phyloP scores from a whole-genome alignment of 1,140 invertebrate species.

The Manduca sexta region DNA sequence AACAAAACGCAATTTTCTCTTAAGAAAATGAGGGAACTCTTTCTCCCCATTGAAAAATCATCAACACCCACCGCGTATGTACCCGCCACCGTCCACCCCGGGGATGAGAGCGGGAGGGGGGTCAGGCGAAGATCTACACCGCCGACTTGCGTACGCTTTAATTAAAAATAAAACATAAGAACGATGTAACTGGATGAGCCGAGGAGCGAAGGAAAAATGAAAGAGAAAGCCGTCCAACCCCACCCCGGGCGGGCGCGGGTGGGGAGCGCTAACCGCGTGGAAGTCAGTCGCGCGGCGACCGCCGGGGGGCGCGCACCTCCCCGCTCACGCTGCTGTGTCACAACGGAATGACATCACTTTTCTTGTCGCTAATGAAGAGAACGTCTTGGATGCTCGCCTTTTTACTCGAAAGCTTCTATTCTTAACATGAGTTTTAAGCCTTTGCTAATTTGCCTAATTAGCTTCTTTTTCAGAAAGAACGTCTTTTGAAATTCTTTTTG shows the following conservation, averaged over 20 bases:
- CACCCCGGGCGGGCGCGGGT: conserved; percentile 24
- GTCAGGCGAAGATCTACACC: conserved; percentile 64
- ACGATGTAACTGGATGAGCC: conserved; percentile 73
- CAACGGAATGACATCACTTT: conserved; percentile 69
- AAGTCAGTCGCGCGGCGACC: conserved; percentile 60
- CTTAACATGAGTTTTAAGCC: conserved; percentile 21
- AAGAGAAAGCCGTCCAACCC: conserved; percentile 70
- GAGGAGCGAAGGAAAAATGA: conserved; percentile 72
- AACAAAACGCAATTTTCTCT: conserved; percentile 73
- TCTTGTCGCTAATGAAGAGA: conserved; percentile 71
- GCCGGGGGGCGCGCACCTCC: conserved; percentile 54
- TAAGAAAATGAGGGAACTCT: conserved; percentile 74
- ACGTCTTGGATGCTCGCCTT: conserved; percentile 55
- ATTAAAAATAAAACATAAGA: conserved; percentile 74
- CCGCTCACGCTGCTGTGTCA: conserved; percentile 54
- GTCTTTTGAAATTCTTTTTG: neutral
- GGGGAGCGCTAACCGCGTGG: conserved; percentile 43
- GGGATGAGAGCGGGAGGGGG: too few species aligned
- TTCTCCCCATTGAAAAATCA: conserved; percentile 74
- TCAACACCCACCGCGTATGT: conserved; percentile 71
- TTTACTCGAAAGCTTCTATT: conserved; percentile 29
- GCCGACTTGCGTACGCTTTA: conserved; percentile 72
- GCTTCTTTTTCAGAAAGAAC: neutral
- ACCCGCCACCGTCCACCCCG: conserved; percentile 38
- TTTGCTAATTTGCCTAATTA: conserved; percentile 20